These are phyloP conservation scores for Himalopsyche anomala DNA, from an alignment of 2,888 invertebrate genomes.

Conservation along the genomic window DNA sequence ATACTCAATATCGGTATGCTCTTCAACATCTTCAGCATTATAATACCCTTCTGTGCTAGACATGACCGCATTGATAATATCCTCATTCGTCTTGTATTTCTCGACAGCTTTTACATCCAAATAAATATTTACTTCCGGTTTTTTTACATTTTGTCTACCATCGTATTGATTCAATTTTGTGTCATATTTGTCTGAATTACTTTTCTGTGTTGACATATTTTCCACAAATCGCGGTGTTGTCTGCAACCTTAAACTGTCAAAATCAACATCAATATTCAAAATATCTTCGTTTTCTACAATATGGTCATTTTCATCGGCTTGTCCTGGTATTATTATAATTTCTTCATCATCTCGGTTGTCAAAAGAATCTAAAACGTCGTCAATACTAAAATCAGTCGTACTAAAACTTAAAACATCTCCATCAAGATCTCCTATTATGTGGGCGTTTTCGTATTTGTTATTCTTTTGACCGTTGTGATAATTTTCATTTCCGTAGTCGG, in stretches of 20 bases:
- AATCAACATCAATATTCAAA: slow-evolving; percentile 36
- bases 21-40: background rate
- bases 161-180: background rate
- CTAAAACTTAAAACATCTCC: slow-evolving; percentile 17
- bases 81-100: background rate
- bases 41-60: slow-evolving; percentile 17
- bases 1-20: background rate
- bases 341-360: background rate
- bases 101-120: background rate
- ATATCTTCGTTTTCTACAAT: slow-evolving; percentile 32
- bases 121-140: background rate
- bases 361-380: slow-evolving; percentile 18
- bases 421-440: background rate
- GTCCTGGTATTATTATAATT: slow-evolving; percentile 11
- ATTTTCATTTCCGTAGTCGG: slow-evolving; percentile 6
- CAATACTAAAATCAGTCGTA: slow-evolving; percentile 23
- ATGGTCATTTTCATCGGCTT: background rate
- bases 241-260: slow-evolving; percentile 22
- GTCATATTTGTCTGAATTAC: background rate
- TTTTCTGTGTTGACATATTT: slow-evolving; percentile 4
- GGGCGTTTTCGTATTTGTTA: background rate
- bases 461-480: background rate
- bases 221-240: background rate
- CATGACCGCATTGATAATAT: background rate
- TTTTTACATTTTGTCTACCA: background rate